Percentiles rank a stretch among this genome's conserved stretches.
Conservation (phyloP, 1,140 invertebrate genomes). For the Dinoponera quadriceps region DNA sequence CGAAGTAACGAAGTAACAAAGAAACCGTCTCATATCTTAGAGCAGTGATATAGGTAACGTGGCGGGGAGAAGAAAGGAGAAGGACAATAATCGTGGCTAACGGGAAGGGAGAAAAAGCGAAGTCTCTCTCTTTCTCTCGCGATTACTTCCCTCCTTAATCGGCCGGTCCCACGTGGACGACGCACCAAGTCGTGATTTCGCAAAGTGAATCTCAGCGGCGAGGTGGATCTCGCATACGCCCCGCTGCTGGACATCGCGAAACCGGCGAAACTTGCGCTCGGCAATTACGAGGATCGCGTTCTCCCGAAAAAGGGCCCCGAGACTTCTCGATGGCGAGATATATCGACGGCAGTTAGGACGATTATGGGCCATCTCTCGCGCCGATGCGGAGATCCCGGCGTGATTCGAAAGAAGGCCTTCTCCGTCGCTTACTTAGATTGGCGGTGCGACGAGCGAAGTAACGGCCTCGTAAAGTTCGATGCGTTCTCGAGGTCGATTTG, state of each 20-base stretch:
- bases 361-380: background rate
- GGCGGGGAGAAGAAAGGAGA: background rate
- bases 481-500: too few species aligned
- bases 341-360: background rate
- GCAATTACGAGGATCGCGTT: slow-evolving; percentile 33
- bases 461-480: too few species aligned
- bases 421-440: too few species aligned
- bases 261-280: slow-evolving; percentile 55
- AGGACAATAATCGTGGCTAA: too few species aligned
- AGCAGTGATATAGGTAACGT: background rate
- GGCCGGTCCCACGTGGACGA: slow-evolving; percentile 18
- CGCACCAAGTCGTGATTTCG: slow-evolving; percentile 20
- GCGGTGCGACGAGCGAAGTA: too few species aligned
- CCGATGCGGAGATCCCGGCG: background rate
- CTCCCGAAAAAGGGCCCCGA: background rate
- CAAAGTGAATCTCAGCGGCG: slow-evolving; percentile 64
- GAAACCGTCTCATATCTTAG: background rate
- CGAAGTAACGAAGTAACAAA: background rate
- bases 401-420: too few species aligned
- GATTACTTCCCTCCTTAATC: slow-evolving; percentile 47
- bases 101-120: background rate
- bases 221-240: slow-evolving; percentile 15
- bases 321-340: slow-evolving; percentile 1
- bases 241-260: slow-evolving; percentile 53
- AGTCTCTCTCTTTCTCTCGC: background rate